phyloP scores from a whole-genome alignment of 2,888 invertebrate genomes.

The Nemapogon koenigi region DNA sequence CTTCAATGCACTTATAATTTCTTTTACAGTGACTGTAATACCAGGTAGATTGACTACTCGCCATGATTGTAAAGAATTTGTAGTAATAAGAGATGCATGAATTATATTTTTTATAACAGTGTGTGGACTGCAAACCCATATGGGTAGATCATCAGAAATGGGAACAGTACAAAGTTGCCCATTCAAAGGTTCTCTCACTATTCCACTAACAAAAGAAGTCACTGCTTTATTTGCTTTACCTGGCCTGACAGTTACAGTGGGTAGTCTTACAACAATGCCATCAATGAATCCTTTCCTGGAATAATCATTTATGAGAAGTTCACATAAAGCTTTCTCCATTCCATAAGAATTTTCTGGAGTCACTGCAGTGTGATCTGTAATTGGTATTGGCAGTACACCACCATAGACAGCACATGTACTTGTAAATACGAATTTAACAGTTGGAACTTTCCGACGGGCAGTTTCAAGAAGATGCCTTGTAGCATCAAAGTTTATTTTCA shows the following conservation, averaged over 20 bases:
- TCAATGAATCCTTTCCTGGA: slow-evolving; percentile 41
- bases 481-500: slow-evolving; percentile 41
- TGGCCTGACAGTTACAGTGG: slow-evolving; percentile 44
- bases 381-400: slow-evolving; percentile 28
- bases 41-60: slow-evolving; percentile 36
- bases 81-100: slow-evolving; percentile 3
- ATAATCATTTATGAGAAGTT: slow-evolving; percentile 43
- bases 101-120: slow-evolving; percentile 6
- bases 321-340: slow-evolving; percentile 42
- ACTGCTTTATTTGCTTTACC: slow-evolving; percentile 43
- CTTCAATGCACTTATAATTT: slow-evolving; percentile 34
- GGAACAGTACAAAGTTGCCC: slow-evolving; percentile 23
- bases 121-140: slow-evolving; percentile 25
- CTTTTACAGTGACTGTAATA: slow-evolving; percentile 29
- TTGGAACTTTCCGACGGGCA: slow-evolving; percentile 26
- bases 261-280: slow-evolving; percentile 36
- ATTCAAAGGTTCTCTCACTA: slow-evolving; percentile 43
- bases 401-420: slow-evolving; percentile 44
- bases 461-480: slow-evolving; percentile 39
- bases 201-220: slow-evolving; percentile 47
- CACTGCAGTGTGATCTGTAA: slow-evolving; percentile 33
- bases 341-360: slow-evolving; percentile 47
- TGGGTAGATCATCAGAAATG: slow-evolving; percentile 5
- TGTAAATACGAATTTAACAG: slow-evolving; percentile 33
- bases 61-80: slow-evolving; percentile 3